Evolutionary conservation across 2,797 vertebrate genomes (phyloP).

Genomic region (Gambelia wislizenii): DNA sequence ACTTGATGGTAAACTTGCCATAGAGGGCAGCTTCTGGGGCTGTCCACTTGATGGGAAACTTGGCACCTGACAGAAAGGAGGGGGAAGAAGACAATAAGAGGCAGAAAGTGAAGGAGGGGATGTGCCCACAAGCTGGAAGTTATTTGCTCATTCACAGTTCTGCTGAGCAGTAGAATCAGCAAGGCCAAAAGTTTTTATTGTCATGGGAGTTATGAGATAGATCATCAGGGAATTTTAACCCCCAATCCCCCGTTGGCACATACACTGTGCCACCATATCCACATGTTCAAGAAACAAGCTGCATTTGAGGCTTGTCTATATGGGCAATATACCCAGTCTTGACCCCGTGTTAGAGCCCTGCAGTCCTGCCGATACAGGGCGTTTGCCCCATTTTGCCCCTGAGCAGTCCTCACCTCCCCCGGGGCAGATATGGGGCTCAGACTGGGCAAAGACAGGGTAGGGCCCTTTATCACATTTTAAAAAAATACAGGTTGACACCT

Average conservation of each 20-base stretch:
- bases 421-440: no score
- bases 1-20: constrained; percentile 96
- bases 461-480: no score
- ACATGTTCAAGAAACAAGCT: not conserved
- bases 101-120: not conserved
- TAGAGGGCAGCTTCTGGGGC: constrained; percentile 95
- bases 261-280: no score
- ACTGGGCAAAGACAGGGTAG: no score
- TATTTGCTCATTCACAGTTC: not conserved
- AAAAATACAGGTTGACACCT: no score
- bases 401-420: no score
- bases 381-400: no score
- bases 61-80: constrained; percentile 84
- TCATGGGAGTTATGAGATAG: not conserved
- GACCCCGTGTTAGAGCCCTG: no score
- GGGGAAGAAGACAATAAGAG: not conserved
- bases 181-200: not conserved
- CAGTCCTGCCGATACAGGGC: no score
- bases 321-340: no score
- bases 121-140: no score
- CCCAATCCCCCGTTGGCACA: not conserved
- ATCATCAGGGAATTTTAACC: not conserved
- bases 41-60: constrained; percentile 99
- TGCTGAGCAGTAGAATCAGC: no score
- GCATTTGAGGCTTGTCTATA: not conserved